Evolutionary conservation across 2,113 vertebrate species (phyloP).

Genomic region (Mohoua ochrocephala): DNA sequence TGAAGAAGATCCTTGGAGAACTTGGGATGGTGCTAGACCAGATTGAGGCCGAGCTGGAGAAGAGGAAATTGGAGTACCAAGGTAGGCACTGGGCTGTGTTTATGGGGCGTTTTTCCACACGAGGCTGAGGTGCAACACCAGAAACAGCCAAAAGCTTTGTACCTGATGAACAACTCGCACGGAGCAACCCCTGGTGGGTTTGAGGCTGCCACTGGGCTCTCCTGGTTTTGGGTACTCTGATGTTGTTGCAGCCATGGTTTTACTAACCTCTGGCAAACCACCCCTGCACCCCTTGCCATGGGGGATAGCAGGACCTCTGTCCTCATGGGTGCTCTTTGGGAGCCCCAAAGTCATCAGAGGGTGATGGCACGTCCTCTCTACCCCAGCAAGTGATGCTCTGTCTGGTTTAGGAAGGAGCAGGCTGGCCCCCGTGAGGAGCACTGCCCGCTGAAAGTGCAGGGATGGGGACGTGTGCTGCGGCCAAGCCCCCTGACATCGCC

Average conservation of each 20-base stretch:
- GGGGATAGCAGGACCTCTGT: not conserved
- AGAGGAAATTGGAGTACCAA: conserved; percentile 94
- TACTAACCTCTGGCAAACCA: not conserved
- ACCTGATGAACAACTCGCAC: not conserved
- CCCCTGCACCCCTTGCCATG: not conserved
- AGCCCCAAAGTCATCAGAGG: not conserved
- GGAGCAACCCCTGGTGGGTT: accelerated
- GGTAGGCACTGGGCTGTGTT: conserved; percentile 68
- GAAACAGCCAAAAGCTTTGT: not conserved
- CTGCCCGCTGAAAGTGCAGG: not conserved
- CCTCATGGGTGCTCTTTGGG: not conserved
- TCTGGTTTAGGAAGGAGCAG: not conserved
- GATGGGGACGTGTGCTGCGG: not conserved
- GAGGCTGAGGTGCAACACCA: not conserved
- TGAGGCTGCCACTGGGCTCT: not conserved
- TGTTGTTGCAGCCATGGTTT: not conserved
- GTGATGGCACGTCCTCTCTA: not conserved
- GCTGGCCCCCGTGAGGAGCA: not conserved
- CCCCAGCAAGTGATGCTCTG: not conserved
- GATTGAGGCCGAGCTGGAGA: conserved; percentile 95
- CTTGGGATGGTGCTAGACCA: conserved; percentile 95
- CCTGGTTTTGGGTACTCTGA: not conserved
- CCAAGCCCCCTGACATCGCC: accelerated
- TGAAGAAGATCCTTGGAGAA: conserved; percentile 96
- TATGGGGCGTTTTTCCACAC: not conserved